Evolutionary conservation across 2,797 vertebrate genomes (phyloP), one percentile per base, ranked within the genome.

Genomic region (Kryptopterus vitreolus): DNA sequence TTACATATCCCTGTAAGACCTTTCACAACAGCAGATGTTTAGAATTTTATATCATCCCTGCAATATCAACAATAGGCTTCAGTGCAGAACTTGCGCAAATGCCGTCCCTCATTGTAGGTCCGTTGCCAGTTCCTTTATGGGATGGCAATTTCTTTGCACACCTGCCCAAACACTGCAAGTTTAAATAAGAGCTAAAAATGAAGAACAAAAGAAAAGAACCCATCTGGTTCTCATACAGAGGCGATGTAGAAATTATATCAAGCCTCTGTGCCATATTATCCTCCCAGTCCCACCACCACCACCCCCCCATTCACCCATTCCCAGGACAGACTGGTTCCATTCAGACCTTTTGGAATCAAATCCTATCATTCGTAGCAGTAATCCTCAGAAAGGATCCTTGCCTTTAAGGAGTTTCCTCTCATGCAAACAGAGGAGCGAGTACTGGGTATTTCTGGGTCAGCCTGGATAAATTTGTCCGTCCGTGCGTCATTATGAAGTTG

Each of bases 151-250:
- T 55, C 31, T 55, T 72, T 24, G 52, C 52, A 55, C 70, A 72
- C 52, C 43, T 50, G 78, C 70, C 70, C 59, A 80, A 55, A 76
- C 35, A 63, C n/a, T 73, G 24, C n/a, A 10, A 58, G 57, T 85
- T 83, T 81, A 83, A 78, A 85, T 38, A 59, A 10, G 57, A 22
- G 82, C 38, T 66, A 76, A 78, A 72, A 69, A 81, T 68, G 46
- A 62, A 82, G 79, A 85, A 86, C 77, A 87, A 90, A 82, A 86
- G 76, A 48, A 82, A 29, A 80, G 78, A 83, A 78, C 84, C 89
- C 90, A 93, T 89, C 90, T 93, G 91, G 76, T 92, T 92, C 90
- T 90, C 81, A 89, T 92, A 93, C 87, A 82, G 84, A 76, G 87
- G 50, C 31, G 50, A 69, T 82, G 79, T 63, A 79, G 84, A 86